Evolutionary conservation across 2,113 vertebrate genomes (phyloP).

Genomic region (Eulacestoma nigropectus): DNA sequence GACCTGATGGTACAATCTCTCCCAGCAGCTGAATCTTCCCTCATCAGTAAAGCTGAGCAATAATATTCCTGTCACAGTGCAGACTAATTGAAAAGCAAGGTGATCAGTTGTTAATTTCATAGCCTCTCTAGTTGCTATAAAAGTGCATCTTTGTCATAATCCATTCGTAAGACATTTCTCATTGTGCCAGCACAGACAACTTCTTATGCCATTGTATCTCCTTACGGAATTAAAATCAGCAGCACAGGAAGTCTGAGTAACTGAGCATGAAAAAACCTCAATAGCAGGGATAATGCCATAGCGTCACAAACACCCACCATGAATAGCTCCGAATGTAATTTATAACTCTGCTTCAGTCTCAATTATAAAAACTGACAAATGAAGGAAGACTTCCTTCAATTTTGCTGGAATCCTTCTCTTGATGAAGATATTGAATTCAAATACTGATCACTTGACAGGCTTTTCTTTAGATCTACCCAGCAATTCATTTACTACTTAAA

Average conservation of each 20-base stretch:
- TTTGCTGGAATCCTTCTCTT: not conserved
- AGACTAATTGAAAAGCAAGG: not conserved
- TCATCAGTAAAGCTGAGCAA: not conserved
- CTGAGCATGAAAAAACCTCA: not conserved
- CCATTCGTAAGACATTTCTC: not conserved
- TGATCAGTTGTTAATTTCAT: not conserved
- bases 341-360: not conserved
- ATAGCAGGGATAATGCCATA: not conserved
- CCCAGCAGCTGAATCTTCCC: not conserved
- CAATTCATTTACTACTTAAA: slow-evolving; percentile 2
- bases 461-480: not conserved
- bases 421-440: not conserved
- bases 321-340: not conserved
- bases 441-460: not conserved
- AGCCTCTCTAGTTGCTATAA: not conserved
- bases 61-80: not conserved
- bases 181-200: not conserved
- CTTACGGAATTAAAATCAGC: not conserved
- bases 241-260: slow-evolving; percentile 13
- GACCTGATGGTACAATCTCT: not conserved
- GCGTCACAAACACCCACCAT: not conserved
- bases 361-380: not conserved
- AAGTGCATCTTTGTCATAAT: not conserved
- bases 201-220: not conserved
- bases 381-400: not conserved